Evolutionary conservation across 2,113 vertebrate species (phyloP), one percentile per base, ranked within the genome.

Genomic region (Gallinago paraguaiae): DNA sequence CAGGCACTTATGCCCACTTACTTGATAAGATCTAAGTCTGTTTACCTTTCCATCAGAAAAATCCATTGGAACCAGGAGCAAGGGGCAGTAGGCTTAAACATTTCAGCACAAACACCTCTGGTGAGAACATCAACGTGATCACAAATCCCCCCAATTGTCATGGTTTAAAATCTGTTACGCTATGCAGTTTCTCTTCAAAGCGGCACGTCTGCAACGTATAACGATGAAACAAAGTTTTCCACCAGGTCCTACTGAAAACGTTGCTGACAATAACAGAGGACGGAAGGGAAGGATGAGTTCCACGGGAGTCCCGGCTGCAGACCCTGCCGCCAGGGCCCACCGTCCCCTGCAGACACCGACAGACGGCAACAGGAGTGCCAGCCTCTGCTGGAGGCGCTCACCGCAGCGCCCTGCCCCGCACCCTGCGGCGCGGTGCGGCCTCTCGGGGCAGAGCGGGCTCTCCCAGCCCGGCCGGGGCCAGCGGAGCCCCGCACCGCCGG

Each of bases 141-240:
- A 4, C 3, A 87, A 89, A 79, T 13, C 33, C 24, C 17, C 15
- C 13, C 27, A 56, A 8, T 7, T 17, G 28, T 4, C 18, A 22
- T 13, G 33, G 41, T 30, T 8, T 4, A 16, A 76, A 50, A 65
- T 27, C n/a, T 2, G 2, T 28, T 41, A 76, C 0, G 4, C 41
- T 17, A 23, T 1, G 11, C 28, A 46, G n/a, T 39, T 57, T 27
- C 19, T 61, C 46, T 69, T 61, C 57, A 6, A n/a, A 87, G n/a
- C 1, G 13, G 6, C 6, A 37, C 0, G 10, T 7, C 20, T 9
- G 37, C 50, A 79, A 86, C 14, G 5, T 0, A 5, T 1, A 53
- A 31, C 4, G 22, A 48, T 1, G 46, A 75, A 45, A 61, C 16
- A 50, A 57, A 88, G 51, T 75, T 54, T 86, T 39, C 60, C 43